Base-by-base conservation (phyloP, 1,140 invertebrate genomes). In the Adoxophyes honmai region DNA sequence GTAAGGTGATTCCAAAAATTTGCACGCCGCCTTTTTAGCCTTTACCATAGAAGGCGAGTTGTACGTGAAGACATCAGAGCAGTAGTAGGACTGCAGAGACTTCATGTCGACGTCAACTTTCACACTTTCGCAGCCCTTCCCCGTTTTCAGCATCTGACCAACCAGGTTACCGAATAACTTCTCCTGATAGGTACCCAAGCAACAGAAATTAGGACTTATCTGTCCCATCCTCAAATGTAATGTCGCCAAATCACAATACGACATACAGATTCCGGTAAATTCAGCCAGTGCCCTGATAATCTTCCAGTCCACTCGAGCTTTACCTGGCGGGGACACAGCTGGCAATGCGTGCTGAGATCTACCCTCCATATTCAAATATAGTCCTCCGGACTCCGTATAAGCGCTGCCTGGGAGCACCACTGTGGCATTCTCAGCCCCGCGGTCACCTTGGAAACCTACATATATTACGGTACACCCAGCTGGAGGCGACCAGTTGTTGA, bases 401-500 rank as follows among this genome's bases (percentile, higher is more conserved):
- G 95, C 94, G 44, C 93, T 90, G 33, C 93, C 94, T 21, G 95
- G 95, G n/a, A 96, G 80, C 62, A 96, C 86, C 11, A 93, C 86
- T 78, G 94, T 92, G n/a, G 94, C 94, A 55, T 92, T 89, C 65
- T 91, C 88, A 10, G 94, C 92, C 48, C 94, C 94, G 34, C 73
- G 78, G 75, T 96, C 94, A 13, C 95, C 95, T 89, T 95, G 95
- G 81, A 94, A 94, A 58, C 94, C 94, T 89, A 88, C 73, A 42
- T 89, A 89, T 55, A 88, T 75, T 2, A 88, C 55, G 7, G 55
- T 64, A 33, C 66, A 76, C 15, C 62, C 39, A 0, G 51, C 13
- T 9, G 71, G 64, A 4, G 74, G 73, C 2, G 37, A 34, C 66
- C 75, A 80, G 13, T 81, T 62, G 21, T 78, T 75, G 52, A 86